Evolutionary conservation across 2,797 vertebrate genomes (phyloP).

Genomic region (Molothrus ater): DNA sequence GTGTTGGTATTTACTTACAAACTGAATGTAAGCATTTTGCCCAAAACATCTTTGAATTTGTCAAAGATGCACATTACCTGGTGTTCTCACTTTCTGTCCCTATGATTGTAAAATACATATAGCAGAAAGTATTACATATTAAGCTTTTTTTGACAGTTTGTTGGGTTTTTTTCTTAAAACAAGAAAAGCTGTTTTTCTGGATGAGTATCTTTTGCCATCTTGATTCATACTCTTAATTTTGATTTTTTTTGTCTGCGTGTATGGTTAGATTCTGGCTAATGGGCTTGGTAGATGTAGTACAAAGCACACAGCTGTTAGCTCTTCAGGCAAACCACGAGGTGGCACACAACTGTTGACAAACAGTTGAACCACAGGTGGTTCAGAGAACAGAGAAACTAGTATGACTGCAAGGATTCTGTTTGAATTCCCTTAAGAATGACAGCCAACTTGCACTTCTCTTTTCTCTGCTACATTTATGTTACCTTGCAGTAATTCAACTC

Average conservation of each 20-base stretch:
- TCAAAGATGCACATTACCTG: neutral
- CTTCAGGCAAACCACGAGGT: neutral
- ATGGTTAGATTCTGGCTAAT: neutral
- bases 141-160: neutral
- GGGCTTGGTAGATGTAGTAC: neutral
- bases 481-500: neutral
- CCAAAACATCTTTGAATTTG: neutral
- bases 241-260: neutral
- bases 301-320: neutral
- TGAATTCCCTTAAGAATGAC: neutral
- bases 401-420: neutral
- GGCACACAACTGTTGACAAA: neutral
- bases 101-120: neutral
- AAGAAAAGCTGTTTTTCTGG: neutral
- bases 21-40: constrained; percentile 12
- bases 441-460: constrained; percentile 46
- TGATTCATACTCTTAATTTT: neutral
- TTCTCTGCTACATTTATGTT: neutral
- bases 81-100: neutral
- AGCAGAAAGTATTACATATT: neutral
- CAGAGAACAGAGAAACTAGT: neutral
- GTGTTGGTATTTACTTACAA: neutral
- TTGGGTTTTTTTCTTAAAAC: neutral
- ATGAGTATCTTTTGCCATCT: neutral
- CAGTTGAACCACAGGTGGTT: neutral